Percentiles rank a stretch among this genome's conserved stretches.
These are phyloP conservation scores for Mechanitis messenoides DNA, from an alignment of 2,888 invertebrate genomes.

Conservation along the genomic window DNA sequence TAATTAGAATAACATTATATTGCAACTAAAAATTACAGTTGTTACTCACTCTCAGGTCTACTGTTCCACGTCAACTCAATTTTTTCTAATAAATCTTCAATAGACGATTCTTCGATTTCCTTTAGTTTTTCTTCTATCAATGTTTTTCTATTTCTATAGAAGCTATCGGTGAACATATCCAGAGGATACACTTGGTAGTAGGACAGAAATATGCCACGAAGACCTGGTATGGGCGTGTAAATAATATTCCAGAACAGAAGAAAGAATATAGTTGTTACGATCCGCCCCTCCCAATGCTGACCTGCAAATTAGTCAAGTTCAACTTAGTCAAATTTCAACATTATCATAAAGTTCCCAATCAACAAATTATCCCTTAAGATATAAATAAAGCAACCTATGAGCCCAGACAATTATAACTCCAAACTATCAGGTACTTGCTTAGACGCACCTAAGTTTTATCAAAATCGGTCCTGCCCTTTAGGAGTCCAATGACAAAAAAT, in stretches of 20 bases:
- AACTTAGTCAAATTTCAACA: no score
- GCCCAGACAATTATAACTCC: no score
- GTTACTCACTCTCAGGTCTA: slow-evolving; percentile 55
- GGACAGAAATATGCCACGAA: slow-evolving; percentile 79
- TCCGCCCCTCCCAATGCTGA: slow-evolving; percentile 83
- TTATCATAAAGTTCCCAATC: no score
- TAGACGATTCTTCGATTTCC: slow-evolving; percentile 44
- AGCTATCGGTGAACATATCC: slow-evolving; percentile 81
- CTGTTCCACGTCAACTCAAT: slow-evolving; percentile 69
- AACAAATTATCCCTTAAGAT: no score
- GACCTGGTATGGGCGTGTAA: slow-evolving; percentile 63
- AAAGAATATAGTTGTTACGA: slow-evolving; percentile 78
- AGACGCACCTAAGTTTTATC: no score
- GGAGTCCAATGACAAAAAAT: no score
- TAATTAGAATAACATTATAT: no score
- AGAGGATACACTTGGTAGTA: slow-evolving; percentile 82
- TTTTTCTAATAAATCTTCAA: slow-evolving; percentile 56
- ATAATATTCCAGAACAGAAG: slow-evolving; percentile 89
- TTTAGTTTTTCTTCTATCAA: slow-evolving; percentile 75
- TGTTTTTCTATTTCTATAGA: slow-evolving; percentile 79
- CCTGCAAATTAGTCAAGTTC: slow-evolving; percentile 53
- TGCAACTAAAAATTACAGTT: neutral
- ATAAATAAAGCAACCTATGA: no score
- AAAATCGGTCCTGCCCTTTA: no score
- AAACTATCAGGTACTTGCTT: no score